These are phyloP conservation scores for Lonchura striata DNA, from an alignment of 2,113 vertebrate genomes.

Conservation along the genomic window DNA sequence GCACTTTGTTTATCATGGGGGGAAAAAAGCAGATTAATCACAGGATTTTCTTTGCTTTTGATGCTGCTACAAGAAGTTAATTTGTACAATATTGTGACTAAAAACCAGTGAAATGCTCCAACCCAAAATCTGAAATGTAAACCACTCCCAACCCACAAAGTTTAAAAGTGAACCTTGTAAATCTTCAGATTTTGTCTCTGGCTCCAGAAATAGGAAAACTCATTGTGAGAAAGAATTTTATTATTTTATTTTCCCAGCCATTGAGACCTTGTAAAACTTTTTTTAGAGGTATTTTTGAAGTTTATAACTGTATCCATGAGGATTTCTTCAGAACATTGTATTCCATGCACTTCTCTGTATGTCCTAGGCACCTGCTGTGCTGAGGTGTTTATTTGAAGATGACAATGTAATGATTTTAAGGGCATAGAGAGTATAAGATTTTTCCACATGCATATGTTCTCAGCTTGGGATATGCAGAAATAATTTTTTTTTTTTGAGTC, in stretches of 20 bases:
- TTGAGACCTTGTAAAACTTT: neutral
- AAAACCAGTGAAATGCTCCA: neutral
- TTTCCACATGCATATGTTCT: neutral
- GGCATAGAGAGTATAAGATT: neutral
- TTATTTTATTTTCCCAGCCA: neutral
- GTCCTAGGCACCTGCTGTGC: neutral
- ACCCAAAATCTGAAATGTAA: neutral
- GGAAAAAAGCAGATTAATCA: slow-evolving; percentile 24
- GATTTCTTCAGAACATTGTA: neutral
- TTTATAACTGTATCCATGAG: neutral
- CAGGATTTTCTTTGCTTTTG: neutral
- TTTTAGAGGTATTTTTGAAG: neutral
- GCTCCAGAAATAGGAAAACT: neutral
- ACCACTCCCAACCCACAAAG: neutral
- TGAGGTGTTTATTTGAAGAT: neutral
- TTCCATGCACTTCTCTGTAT: neutral
- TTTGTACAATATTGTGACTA: neutral
- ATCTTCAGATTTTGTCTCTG: neutral
- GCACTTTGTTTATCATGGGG: slow-evolving; percentile 37
- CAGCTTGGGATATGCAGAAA: neutral
- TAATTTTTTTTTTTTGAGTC: neutral
- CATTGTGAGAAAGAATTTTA: neutral
- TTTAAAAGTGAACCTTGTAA: neutral
- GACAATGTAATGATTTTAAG: neutral
- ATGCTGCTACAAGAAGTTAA: neutral